These are phyloP conservation scores for Lasioglossum calceatum DNA, from an alignment of 2,888 invertebrate genomes.

Conservation along the genomic window DNA sequence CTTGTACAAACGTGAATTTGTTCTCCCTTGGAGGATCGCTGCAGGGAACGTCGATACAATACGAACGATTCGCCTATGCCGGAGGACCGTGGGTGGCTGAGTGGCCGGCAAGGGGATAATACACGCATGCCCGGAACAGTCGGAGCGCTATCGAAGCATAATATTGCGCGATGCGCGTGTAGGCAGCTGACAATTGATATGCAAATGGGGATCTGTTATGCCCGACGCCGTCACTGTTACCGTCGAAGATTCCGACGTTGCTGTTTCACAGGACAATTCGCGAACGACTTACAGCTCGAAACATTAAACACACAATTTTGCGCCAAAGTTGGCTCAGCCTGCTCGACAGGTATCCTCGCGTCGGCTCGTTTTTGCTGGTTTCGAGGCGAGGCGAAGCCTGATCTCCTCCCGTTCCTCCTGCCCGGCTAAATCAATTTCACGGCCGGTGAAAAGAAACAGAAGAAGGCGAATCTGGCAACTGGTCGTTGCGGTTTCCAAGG, in stretches of 20 bases:
- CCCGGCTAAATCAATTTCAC: constrained; percentile 56
- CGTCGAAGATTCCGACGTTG: constrained; percentile 24
- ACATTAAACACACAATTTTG: background rate
- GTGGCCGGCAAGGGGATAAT: background rate
- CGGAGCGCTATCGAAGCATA: constrained; percentile 53
- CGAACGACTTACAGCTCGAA: background rate
- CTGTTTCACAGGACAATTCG: background rate
- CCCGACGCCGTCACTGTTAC: constrained; percentile 18
- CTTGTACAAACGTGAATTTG: no score
- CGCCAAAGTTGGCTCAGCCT: background rate
- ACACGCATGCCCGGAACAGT: constrained; percentile 50
- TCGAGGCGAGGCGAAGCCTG: background rate
- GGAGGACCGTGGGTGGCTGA: constrained; percentile 52
- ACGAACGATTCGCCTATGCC: background rate
- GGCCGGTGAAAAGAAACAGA: constrained; percentile 8
- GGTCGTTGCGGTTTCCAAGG: constrained; percentile 51
- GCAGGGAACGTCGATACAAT: background rate
- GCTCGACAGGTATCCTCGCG: background rate
- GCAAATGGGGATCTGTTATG: constrained; percentile 65
- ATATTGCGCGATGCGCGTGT: constrained; percentile 58
- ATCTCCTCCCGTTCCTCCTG: background rate
- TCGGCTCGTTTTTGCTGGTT: background rate
- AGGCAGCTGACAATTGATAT: constrained; percentile 69
- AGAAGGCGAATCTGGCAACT: background rate
- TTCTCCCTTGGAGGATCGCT: background rate